Evolutionary conservation across 2,797 vertebrate species (phyloP), one percentile per base, ranked within the genome.

Genomic region (Glossophaga mutica): DNA sequence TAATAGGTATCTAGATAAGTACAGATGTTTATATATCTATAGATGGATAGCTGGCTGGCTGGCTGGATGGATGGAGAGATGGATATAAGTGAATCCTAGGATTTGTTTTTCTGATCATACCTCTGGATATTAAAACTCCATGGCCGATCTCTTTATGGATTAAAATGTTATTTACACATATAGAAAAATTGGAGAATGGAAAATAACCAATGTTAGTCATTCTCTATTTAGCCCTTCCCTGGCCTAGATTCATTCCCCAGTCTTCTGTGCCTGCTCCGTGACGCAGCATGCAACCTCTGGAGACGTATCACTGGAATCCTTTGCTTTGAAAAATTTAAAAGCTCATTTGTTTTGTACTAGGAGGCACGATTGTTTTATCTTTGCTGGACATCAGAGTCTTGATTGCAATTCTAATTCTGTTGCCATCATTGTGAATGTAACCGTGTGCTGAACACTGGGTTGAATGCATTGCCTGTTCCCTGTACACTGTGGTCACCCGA

Each of bases 401-500:
- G 19, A 57, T 22, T 70, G 18, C 55, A 85, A 26, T 79, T 46
- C 5, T 4, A 77, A 16, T 34, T 82, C 9, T 37, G 15, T 32
- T 16, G 48, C 5, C 46, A 34, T 29, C 22, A 14, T 42, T 21
- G 16, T 18, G 44, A 46, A 26, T 21, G 39, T 9, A 59, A 52
- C 16, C 4, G 6, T 9, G 21, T 44, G 68, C 19, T 29, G 4
- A 19, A 34, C 9, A 32, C 15, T 3, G 19, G 73, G 12, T 29
- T 70, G n/a, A 68, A 50, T 18, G 37, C 52, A 48, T 22, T 16
- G 34, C 18, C 4, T 1, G 9, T 29, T 4, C 29, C n/a, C 24
- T 42, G 32, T 9, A 4, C 7, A 46, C 0, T 0, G 2, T 2
- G 4, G 29, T 26, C 21, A 32, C 62, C 16, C 21, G 6, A 19